phyloP scores from a whole-genome alignment of 1,140 invertebrate genomes.

The Parasteatoda tepidariorum region DNA sequence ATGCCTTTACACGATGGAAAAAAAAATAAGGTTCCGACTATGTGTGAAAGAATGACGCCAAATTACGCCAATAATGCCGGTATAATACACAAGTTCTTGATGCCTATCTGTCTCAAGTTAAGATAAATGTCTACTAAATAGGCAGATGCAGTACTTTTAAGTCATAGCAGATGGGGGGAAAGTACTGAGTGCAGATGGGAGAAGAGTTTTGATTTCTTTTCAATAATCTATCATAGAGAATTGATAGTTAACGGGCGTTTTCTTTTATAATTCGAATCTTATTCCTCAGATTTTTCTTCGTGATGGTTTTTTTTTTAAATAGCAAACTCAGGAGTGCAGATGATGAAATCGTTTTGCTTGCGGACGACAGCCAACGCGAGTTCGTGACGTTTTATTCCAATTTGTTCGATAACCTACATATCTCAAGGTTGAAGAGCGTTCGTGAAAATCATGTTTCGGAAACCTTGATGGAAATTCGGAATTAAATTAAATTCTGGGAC shows the following conservation, averaged over 20 bases:
- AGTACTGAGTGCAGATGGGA: slow-evolving; percentile 25
- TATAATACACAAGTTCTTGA: slow-evolving; percentile 10
- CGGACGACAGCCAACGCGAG: not conserved
- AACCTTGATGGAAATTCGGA: too few species aligned
- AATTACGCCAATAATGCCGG: slow-evolving; percentile 31
- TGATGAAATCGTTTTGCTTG: not conserved
- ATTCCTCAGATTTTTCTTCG: slow-evolving; percentile 29
- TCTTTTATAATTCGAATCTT: slow-evolving; percentile 20
- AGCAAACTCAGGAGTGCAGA: not conserved
- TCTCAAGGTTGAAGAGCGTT: not conserved
- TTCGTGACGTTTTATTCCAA: not conserved
- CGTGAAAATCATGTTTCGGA: too few species aligned
- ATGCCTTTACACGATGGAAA: slow-evolving; percentile 9
- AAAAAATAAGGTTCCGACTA: not conserved
- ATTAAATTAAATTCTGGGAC: too few species aligned
- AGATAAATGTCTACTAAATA: slow-evolving; percentile 40
- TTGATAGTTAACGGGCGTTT: slow-evolving; percentile 54
- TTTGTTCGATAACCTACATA: not conserved
- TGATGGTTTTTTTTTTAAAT: not conserved
- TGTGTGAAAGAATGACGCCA: slow-evolving; percentile 40
- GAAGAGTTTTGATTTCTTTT: slow-evolving; percentile 4
- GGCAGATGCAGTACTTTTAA: slow-evolving; percentile 22
- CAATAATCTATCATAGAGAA: slow-evolving; percentile 54
- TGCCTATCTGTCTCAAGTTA: slow-evolving; percentile 23
- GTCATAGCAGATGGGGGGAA: slow-evolving; percentile 11